Evolutionary conservation across 2,888 invertebrate genomes (phyloP).

Genomic region (Pyrrhia umbra): DNA sequence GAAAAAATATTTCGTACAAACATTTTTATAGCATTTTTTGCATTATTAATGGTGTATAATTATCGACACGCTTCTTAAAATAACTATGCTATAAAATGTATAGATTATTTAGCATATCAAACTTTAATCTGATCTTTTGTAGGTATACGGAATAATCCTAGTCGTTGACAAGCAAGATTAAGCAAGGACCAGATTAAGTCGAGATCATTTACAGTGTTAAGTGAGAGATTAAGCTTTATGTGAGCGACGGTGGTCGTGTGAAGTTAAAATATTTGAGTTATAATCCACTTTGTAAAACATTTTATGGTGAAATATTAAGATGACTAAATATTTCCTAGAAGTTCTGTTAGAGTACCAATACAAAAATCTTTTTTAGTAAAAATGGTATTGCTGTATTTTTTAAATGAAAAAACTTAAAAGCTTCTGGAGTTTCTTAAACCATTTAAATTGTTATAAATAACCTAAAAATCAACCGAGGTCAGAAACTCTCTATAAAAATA

Average conservation of each 20-base stretch:
- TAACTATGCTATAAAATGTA: conserved; percentile 49
- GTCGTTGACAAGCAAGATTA: conserved; percentile 59
- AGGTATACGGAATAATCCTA: conserved; percentile 32
- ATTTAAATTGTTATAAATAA: not conserved
- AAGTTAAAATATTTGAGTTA: conserved; percentile 58
- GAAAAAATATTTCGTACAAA: conserved; percentile 26
- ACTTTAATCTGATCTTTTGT: conserved; percentile 28
- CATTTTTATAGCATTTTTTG: conserved; percentile 48
- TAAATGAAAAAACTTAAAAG: too few species aligned
- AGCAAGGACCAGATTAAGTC: conserved; percentile 47
- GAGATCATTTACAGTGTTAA: conserved; percentile 47
- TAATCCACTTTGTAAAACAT: conserved; percentile 42
- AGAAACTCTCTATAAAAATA: not conserved
- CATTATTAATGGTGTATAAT: conserved; percentile 51
- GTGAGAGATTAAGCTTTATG: conserved; percentile 61
- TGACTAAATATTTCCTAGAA: not conserved
- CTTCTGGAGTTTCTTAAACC: too few species aligned
- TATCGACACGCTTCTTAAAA: conserved; percentile 49
- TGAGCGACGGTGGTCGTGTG: conserved; percentile 44
- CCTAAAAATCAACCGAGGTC: not conserved
- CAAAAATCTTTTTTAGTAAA: not conserved
- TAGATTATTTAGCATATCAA: conserved; percentile 51
- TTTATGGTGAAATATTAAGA: conserved; percentile 45
- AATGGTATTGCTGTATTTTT: not conserved
- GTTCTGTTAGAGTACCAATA: not conserved